Evolutionary conservation across 2,888 invertebrate genomes (phyloP), one percentile per base, ranked within the genome.

Genomic region (Pantelozetes paolii): DNA sequence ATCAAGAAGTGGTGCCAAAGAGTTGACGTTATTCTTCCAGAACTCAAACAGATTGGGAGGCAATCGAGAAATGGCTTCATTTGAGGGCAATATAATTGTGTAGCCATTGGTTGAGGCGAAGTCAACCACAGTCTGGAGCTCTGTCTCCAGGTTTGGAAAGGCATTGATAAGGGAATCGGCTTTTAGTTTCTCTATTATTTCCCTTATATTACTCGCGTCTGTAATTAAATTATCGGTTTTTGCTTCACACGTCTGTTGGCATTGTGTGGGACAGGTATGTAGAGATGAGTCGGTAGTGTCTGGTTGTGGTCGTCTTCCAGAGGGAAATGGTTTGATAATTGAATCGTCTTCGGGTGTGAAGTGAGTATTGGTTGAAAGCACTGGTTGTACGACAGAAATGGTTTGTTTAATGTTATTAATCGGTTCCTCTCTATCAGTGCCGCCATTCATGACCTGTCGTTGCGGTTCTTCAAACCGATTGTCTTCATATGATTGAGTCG

Each of bases 41-140:
- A 64, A 71, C 9, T 77, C 73, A 2, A 78, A 59, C 20, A 78
- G 48, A 54, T 75, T 76, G 2, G 75, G 74, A 15, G 78, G 78
- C 54, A 79, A 40, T 32, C 78, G 74, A 8, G 71, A 73, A 11
- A 78, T 69, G 3, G 78, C 79, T 28, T 78, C 77, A 74, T 79
- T 78, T 0, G 77, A 77, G n/a, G 79, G 79, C 48, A 79, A 64
- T 30, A 79, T 76, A 11, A 79, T 42, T 11, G 79, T 78, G 62
- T 77, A 78, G 73, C 78, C 78, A 32, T 71, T 57, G 23, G 75
- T 59, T 8, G 77, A 71, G 8, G 40, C 42, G 54, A 72, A 74
- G 40, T 74, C 74, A 18, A 77, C 50, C n/a, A 76, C 50, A n/a
- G 67, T 48, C 71, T 77, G 77, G 1, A 78, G 71, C 45, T 76